phyloP scores from a whole-genome alignment of 2,888 invertebrate genomes.

The Pristionchus entomophagus region DNA sequence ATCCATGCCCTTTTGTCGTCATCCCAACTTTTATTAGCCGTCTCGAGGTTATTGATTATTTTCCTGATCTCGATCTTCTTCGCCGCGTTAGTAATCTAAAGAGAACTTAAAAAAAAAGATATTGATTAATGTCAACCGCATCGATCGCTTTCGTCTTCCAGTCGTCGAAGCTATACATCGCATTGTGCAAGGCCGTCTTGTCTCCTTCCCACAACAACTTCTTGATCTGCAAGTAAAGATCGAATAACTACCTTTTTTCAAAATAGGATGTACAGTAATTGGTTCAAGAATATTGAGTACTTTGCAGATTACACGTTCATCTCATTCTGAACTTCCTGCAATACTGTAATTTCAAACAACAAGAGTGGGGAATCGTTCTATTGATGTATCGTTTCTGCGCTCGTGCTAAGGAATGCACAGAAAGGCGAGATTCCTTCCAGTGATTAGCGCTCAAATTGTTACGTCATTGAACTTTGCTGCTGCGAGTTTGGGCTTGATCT shows the following conservation, averaged over 20 bases:
- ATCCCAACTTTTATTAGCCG: background rate
- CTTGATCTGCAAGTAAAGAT: background rate
- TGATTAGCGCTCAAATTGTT: background rate
- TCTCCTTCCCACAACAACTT: background rate
- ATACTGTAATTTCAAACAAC: no score
- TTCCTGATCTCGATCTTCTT: background rate
- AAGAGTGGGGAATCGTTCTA: no score
- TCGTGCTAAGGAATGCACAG: no score
- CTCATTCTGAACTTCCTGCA: no score
- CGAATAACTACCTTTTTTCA: no score
- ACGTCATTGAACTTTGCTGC: constrained; percentile 12
- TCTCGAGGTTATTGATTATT: background rate
- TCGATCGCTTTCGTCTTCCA: background rate
- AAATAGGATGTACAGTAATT: no score
- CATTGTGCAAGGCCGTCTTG: background rate
- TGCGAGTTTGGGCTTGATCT: constrained; percentile 25
- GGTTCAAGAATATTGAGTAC: no score
- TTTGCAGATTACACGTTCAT: no score
- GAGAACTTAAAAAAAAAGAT: background rate
- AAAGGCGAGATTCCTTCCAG: no score
- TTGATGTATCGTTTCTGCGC: no score
- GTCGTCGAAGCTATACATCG: background rate
- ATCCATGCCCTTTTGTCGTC: background rate
- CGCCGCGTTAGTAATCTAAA: background rate
- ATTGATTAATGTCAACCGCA: background rate